Evolutionary conservation across 2,888 invertebrate genomes (phyloP).

Genomic region (Hyposoter dolosus): DNA sequence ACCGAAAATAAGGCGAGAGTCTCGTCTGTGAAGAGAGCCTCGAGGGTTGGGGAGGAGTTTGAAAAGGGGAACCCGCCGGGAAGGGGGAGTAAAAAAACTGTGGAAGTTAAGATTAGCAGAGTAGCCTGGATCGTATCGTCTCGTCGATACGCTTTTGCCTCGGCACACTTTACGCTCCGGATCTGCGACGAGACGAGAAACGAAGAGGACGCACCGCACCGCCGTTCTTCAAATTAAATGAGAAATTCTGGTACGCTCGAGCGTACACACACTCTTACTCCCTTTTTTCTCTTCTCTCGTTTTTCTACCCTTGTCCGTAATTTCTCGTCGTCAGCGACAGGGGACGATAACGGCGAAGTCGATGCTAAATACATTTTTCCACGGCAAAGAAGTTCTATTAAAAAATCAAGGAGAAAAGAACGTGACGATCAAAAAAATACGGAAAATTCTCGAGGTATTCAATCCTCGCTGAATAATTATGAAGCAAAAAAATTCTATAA

Average conservation of each 20-base stretch:
- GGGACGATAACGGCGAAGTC: neutral
- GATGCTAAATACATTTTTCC: slow-evolving; percentile 2
- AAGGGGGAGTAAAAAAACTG: slow-evolving; percentile 24
- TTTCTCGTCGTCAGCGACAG: slow-evolving; percentile 21
- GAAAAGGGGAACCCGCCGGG: slow-evolving; percentile 40
- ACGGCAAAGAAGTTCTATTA: neutral
- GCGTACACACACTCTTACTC: slow-evolving; percentile 23
- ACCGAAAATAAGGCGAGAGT: slow-evolving; percentile 38
- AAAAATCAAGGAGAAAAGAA: neutral
- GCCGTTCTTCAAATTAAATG: slow-evolving; percentile 66
- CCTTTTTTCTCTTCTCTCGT: slow-evolving; percentile 17
- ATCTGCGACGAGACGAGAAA: slow-evolving; percentile 29
- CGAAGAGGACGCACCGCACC: slow-evolving; percentile 9
- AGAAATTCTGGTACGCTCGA: slow-evolving; percentile 49
- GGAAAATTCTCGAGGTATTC: neutral
- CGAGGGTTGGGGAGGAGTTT: slow-evolving; percentile 36
- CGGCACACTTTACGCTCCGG: slow-evolving; percentile 41
- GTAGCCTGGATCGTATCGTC: slow-evolving; percentile 62
- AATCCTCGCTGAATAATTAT: neutral
- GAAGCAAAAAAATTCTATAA: neutral
- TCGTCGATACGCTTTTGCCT: slow-evolving; percentile 60
- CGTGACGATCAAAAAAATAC: neutral
- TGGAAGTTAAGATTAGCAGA: slow-evolving; percentile 66
- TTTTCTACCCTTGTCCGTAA: slow-evolving; percentile 21
- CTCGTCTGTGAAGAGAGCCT: slow-evolving; percentile 35